These are phyloP conservation scores for Stratiomys singularior DNA, from an alignment of 2,888 invertebrate species.

Conservation along the genomic window DNA sequence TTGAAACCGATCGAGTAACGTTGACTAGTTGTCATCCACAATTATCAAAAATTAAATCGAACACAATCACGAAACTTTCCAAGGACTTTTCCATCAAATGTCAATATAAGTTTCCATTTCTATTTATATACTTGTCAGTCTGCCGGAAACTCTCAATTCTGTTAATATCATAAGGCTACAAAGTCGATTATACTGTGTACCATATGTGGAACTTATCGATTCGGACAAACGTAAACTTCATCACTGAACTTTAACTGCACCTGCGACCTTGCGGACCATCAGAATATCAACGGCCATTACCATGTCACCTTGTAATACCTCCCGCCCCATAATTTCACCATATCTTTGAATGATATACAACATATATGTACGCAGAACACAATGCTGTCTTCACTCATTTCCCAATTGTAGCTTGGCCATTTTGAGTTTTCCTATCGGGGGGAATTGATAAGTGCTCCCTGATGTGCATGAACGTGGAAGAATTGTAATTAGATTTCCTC, in stretches of 20 bases:
- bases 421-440: slow-evolving; percentile 18
- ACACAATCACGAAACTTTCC: too few relatives aligned
- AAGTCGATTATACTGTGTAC: too few relatives aligned
- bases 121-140: too few relatives aligned
- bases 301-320: slow-evolving; percentile 16
- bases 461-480: slow-evolving; percentile 47
- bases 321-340: not conserved
- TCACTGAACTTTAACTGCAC: slow-evolving; percentile 25
- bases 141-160: too few relatives aligned
- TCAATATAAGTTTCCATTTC: too few relatives aligned
- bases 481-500: slow-evolving; percentile 52
- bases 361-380: not conserved
- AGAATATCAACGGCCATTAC: slow-evolving; percentile 21
- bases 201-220: too few relatives aligned
- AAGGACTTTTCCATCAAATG: too few relatives aligned
- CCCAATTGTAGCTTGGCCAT: slow-evolving; percentile 22
- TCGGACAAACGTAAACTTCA: too few relatives aligned
- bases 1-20: too few relatives aligned
- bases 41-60: too few relatives aligned
- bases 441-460: slow-evolving; percentile 45
- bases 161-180: too few relatives aligned
- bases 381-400: slow-evolving; percentile 36
- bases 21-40: too few relatives aligned
- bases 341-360: not conserved
- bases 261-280: slow-evolving; percentile 32